Base-by-base conservation (phyloP, 2,113 vertebrate species). In the Chascanopsetta lugubris region DNA sequence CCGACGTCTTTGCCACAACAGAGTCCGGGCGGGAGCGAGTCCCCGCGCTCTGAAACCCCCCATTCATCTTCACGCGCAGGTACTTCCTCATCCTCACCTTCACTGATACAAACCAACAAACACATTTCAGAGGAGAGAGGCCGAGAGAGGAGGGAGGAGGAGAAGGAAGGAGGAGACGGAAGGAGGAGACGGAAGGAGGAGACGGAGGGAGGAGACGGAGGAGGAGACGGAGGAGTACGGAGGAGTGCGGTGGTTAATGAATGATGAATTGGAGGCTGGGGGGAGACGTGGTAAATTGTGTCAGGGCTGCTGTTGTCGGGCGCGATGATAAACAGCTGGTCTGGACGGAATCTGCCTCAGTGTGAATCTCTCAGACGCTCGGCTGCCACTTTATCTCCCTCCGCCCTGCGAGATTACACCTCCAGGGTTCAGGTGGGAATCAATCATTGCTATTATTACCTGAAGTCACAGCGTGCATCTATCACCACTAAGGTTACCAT, bases 381-480 rank as follows among this genome's bases (percentile, higher is more conserved):
- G 83, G 60, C 82, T 89, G 90, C 82, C 90, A 93, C 93, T 93
- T 92, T 92, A 92, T 93, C 93, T 91, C 87, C n/a, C 63, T 73
- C 81, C 82, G 86, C 90, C 87, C 89, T 85, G 91, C 91, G 90
- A 89, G 92, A 92, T 93, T 93, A 92, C 91, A 92, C 92, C 92
- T 93, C 91, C 85, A 89, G 92, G 93, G 92, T 91, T 94, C 92
- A 91, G 92, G 86, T 91, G 91, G 89, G 92, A 92, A 93, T 94
- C 92, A 92, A 94, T 94, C 93, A 93, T 92, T 87, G 92, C 92
- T 94, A 94, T 94, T 94, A 94, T 94, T 93, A 94, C 92, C 92
- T 88, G 81, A 87, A 92, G 91, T 91, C 92, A 91, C 88, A 83
- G 67, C 83, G 89, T 87, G 83, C 89, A 89, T 89, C 92, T 87